Evolutionary conservation across 2,888 invertebrate species (phyloP), one percentile per base, ranked within the genome.

Genomic region (Drosophila niveifrons): DNA sequence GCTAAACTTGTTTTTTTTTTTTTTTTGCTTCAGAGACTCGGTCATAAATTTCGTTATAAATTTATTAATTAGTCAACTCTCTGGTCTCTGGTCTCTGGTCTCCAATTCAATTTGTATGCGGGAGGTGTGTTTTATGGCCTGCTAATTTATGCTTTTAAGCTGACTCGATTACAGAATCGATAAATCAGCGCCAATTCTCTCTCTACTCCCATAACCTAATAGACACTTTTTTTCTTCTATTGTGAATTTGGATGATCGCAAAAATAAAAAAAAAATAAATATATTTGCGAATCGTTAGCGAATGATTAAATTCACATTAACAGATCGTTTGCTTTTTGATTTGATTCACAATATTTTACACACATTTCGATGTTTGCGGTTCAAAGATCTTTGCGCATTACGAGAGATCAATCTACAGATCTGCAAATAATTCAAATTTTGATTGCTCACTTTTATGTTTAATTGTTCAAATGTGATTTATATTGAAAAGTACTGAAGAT

Each of bases 1-100:
- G 23, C 23, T 41, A 65, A 79, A 81, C 81, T 73, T 51, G 75
- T 84, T 66, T 43, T 64, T 51, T 10, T 66, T 43, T 64, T 51
- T 10, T 13, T 36, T n/a, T 36, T n/a, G 36, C 7, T 13, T 13
- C 57, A 46, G 23, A 47, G 47, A 56, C 17, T 50, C 10, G 51
- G 13, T 51, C 66, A 73, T 76, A 66, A 77, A 74, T 66, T 68
- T 66, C 39, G 65, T 62, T 73, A 76, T 82, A 82, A 82, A 84
- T 77, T 74, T 47, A 75, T 77, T 75, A 82, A 83, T 83, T 83
- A 81, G 77, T 63, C 66, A 66, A 44, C 36, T 63, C 23, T 4
- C 23, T 18, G 23, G 18, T 18, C 18, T 17, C 9, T 3, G 13
- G 13, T 3, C n/a, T 36, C 13, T 6, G 56, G 10, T 15, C 15